phyloP scores from a whole-genome alignment of 1,140 invertebrate genomes.

The Thrips palmi region DNA sequence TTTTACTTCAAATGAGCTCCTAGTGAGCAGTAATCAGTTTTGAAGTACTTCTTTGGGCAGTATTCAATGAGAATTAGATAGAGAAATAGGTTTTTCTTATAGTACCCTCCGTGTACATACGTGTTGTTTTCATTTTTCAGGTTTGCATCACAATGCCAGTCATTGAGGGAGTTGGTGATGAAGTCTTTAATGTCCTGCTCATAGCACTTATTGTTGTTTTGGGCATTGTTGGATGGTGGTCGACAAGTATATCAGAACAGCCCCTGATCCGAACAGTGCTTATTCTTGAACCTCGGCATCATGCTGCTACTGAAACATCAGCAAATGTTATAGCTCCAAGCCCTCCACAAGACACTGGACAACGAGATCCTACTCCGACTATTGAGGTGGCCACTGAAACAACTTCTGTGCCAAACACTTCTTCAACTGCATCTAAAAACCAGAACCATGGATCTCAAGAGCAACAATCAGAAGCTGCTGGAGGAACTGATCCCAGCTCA shows the following conservation, averaged over 20 bases:
- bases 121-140: no score
- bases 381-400: slow-evolving; percentile 7
- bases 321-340: slow-evolving; percentile 19
- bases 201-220: slow-evolving; percentile 37
- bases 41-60: no score
- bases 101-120: no score
- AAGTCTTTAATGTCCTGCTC: slow-evolving; percentile 53
- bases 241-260: slow-evolving; percentile 33
- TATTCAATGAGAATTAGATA: no score
- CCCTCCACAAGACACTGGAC: slow-evolving; percentile 16
- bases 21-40: no score
- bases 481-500: no score
- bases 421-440: no score
- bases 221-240: slow-evolving; percentile 50
- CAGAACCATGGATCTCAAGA: no score
- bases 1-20: no score
- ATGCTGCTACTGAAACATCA: slow-evolving; percentile 14
- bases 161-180: slow-evolving; percentile 65
- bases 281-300: slow-evolving; percentile 23
- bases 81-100: no score
- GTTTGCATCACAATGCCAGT: slow-evolving; percentile 44
- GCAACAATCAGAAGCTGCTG: no score
- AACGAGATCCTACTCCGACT: not conserved
- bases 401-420: not conserved
- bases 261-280: slow-evolving; percentile 28